Conservation (phyloP, 2,797 vertebrate genomes). For the Alcedo quadribrachys region DNA sequence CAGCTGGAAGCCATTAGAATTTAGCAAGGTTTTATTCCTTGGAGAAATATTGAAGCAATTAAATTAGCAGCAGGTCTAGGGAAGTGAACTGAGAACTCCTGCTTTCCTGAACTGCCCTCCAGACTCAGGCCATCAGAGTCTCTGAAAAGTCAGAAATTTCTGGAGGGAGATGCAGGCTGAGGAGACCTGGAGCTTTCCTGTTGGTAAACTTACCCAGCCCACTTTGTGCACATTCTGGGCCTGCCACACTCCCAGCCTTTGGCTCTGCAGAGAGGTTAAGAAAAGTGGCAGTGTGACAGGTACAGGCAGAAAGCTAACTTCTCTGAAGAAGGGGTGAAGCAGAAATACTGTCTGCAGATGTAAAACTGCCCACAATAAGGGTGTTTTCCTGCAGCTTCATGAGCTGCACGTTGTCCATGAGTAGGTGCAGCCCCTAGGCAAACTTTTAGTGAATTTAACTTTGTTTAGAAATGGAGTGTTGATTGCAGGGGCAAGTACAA, state of each 20-base stretch:
- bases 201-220: neutral
- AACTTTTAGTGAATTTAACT: neutral
- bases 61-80: slow-evolving; percentile 25
- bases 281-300: neutral
- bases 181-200: neutral
- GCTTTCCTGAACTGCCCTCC: neutral
- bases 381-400: neutral
- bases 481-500: neutral
- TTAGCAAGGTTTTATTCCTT: slow-evolving; percentile 27
- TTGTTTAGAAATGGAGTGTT: neutral
- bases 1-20: slow-evolving; percentile 48
- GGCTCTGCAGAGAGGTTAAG: neutral
- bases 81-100: neutral
- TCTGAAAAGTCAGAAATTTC: neutral
- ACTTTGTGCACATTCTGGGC: neutral
- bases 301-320: neutral
- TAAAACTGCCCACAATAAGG: neutral
- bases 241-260: neutral
- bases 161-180: neutral
- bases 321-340: neutral
- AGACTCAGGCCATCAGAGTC: neutral
- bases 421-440: neutral
- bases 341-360: neutral
- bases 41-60: slow-evolving; percentile 37
- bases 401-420: neutral